Evolutionary conservation across 2,113 vertebrate species (phyloP).

Genomic region (Dissostichus mawsoni): DNA sequence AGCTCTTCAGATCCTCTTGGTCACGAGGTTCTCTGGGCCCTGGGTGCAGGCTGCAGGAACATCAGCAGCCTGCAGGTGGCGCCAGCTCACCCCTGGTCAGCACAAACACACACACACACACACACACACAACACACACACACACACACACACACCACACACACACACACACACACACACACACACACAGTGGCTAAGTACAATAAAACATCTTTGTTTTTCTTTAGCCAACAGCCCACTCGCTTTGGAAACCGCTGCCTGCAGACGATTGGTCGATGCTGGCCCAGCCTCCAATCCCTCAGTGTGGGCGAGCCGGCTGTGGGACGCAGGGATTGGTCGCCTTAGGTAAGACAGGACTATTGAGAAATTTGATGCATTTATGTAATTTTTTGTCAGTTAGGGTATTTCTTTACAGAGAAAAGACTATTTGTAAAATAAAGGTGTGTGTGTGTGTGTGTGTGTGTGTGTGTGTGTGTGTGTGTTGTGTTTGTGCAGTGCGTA

Average conservation of each 20-base stretch:
- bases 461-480: too few species aligned
- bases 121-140: too few species aligned
- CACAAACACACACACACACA: not conserved
- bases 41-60: conserved; percentile 94
- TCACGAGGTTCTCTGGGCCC: conserved; percentile 95
- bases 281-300: conserved; percentile 90
- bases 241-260: conserved; percentile 94
- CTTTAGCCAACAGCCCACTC: conserved; percentile 89
- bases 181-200: too few species aligned
- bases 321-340: conserved; percentile 90
- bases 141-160: too few species aligned
- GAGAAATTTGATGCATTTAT: too few species aligned
- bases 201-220: conserved; percentile 3
- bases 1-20: conserved; percentile 90
- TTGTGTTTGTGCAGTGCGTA: conserved; percentile 85
- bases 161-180: not conserved
- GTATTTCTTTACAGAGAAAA: too few species aligned
- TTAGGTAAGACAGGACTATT: conserved; percentile 82
- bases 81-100: conserved; percentile 93
- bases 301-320: conserved; percentile 91
- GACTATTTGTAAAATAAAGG: too few species aligned
- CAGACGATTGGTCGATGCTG: conserved; percentile 97
- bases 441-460: conserved; percentile 1
- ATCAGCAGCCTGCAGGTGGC: conserved; percentile 93
- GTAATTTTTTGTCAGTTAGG: too few species aligned